A percentile compares a stretch with the other conserved stretches of the same genome.
phyloP scores from a whole-genome alignment of 92 coral and sea anemone genomes.

The Bergia puertoricense region DNA sequence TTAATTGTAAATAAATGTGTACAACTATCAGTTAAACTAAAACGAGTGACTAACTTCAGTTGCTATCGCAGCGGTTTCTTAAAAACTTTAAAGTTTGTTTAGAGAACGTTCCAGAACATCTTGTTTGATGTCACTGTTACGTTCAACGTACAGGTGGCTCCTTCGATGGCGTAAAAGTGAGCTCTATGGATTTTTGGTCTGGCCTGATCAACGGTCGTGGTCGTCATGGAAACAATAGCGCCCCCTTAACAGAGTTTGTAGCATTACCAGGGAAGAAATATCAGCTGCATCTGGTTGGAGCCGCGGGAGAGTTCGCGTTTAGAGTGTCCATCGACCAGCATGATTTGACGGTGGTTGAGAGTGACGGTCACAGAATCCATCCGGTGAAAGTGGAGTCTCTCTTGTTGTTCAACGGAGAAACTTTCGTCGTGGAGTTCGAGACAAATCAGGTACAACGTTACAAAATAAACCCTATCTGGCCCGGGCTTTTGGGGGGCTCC shows the following conservation, averaged over 20 bases:
- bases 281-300: slow-evolving; percentile 13
- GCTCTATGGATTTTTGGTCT: slow-evolving; percentile 42
- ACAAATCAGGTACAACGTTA: slow-evolving; percentile 36
- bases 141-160: no score
- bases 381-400: slow-evolving; percentile 57
- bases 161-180: no score
- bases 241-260: slow-evolving; percentile 49
- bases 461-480: no score
- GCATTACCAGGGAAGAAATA: slow-evolving; percentile 50
- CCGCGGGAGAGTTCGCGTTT: slow-evolving; percentile 43
- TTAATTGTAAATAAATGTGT: no score
- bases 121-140: no score
- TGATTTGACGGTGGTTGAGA: slow-evolving; percentile 58
- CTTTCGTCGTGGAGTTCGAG: slow-evolving; percentile 50
- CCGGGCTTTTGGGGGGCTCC: no score
- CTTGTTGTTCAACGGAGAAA: slow-evolving; percentile 59
- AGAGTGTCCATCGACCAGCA: slow-evolving; percentile 67
- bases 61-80: no score
- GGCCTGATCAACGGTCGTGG: slow-evolving; percentile 61
- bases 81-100: no score
- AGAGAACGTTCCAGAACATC: no score
- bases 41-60: no score
- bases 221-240: slow-evolving; percentile 52
- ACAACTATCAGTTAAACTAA: no score
- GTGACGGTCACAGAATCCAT: slow-evolving; percentile 58